Conservation (phyloP, 2,797 vertebrate genomes). For the Oceanodroma leucorhoa region DNA sequence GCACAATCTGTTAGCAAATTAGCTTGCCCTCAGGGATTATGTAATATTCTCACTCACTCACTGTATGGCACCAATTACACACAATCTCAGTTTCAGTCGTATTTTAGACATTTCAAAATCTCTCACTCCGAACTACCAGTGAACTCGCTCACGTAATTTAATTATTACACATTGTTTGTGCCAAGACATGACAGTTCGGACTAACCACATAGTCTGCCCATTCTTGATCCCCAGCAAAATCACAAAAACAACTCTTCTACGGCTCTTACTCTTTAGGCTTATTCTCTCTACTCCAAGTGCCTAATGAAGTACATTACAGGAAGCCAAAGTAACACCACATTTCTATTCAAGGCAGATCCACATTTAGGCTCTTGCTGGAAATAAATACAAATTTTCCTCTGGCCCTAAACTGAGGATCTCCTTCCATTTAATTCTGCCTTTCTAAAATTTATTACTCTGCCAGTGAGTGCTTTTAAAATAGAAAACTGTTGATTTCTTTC, state of each 20-base stretch:
- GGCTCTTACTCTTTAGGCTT: neutral
- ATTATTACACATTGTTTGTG: neutral
- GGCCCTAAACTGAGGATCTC: neutral
- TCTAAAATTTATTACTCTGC: neutral
- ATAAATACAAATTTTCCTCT: neutral
- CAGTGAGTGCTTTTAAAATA: neutral
- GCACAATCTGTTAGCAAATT: neutral
- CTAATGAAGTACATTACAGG: neutral
- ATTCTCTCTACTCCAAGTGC: neutral
- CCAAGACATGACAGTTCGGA: neutral
- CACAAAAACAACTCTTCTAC: neutral
- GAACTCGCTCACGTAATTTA: neutral
- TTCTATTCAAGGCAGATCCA: neutral
- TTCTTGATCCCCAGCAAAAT: neutral
- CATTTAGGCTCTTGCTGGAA: neutral
- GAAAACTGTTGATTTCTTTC: constrained; percentile 6
- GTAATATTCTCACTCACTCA: neutral
- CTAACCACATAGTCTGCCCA: neutral
- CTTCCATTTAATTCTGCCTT: neutral
- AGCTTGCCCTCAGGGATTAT: neutral
- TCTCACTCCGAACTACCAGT: neutral
- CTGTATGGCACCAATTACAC: neutral
- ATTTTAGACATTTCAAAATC: neutral
- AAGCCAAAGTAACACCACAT: neutral
- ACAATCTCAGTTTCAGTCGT: neutral